Base-by-base conservation (phyloP, 2,888 invertebrate genomes). In the Volucella inanis region DNA sequence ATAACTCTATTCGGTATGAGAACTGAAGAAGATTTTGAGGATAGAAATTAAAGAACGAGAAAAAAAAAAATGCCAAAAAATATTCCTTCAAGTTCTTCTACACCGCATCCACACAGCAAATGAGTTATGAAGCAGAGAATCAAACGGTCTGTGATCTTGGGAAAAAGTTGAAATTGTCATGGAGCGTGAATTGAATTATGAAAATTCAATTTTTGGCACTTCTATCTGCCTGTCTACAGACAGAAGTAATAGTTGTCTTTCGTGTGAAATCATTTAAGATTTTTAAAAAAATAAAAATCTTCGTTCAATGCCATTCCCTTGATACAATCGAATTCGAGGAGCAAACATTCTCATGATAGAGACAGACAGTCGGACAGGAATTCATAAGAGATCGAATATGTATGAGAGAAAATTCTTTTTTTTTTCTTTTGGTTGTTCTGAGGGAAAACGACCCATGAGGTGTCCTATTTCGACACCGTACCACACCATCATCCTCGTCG, bases 171-270 rank as follows among this genome's bases (percentile, higher is more conserved):
- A 75, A 71, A 79, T 75, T 70, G 75, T 71, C 75, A 55, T 70
- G 70, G 38, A 84, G 84, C 84, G 84, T 84, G 84, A 79, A 84
- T 70, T 39, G 84, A 84, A 84, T 84, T 84, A 84, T 84, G 75
- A 84, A 84, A 84, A 84, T 84, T 84, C 84, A 84, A 84, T 84
- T 84, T 79, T 80, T 84, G 79, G 79, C 84, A 84, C 75, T 79
- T 75, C 55, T 54, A 59, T 31, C 31, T 31, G 31, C 31, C 31
- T 31, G 31, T 31, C 31, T 31, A 6, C 2, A 47, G 59, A 38
- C 49, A 61, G 64, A 71, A 61, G 59, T 50, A 54, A 61, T 41
- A 77, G 67, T 65, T 67, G 75, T 75, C 61, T 75, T 41, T 54
- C 1, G 47, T 22, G 38, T 61, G 38, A 84, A 76, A 80, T 85